Conservation (phyloP, 1,140 invertebrate species). For the Aphidius ervi region DNA sequence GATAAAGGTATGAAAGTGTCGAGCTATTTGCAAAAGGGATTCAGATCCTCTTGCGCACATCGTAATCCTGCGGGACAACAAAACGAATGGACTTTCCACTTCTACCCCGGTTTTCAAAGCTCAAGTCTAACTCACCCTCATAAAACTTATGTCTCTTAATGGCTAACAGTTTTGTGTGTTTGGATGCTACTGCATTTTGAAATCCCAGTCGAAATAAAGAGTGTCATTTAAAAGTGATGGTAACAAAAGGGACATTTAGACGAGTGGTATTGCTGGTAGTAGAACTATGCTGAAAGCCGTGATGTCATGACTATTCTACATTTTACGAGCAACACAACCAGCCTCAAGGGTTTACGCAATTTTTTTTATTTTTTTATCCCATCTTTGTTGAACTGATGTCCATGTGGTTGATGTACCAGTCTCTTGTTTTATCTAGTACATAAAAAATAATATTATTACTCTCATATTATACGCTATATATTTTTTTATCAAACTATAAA, state of each 20-base stretch:
- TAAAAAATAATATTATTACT: background rate
- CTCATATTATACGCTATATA: constrained; percentile 21
- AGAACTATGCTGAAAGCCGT: constrained; percentile 16
- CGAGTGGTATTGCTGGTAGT: constrained; percentile 33
- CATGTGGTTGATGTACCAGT: constrained; percentile 31
- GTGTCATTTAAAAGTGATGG: constrained; percentile 26
- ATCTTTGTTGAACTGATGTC: too few species aligned
- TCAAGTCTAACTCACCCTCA: constrained; percentile 12
- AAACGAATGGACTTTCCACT: too few species aligned
- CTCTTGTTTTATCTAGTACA: constrained; percentile 18
- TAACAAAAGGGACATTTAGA: too few species aligned
- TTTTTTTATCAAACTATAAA: too few species aligned
- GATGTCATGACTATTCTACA: constrained; percentile 29
- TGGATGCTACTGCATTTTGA: constrained; percentile 7
- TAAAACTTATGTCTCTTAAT: constrained; percentile 25
- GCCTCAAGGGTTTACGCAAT: constrained; percentile 17
- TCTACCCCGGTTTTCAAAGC: too few species aligned
- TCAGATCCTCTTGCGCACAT: too few species aligned
- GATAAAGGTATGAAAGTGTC: too few species aligned
- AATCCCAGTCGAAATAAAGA: constrained; percentile 27
- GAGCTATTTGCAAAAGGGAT: too few species aligned
- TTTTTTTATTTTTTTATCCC: constrained; percentile 21
- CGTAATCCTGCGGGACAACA: too few species aligned
- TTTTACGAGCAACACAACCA: constrained; percentile 35
- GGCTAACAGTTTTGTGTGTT: constrained; percentile 18